phyloP scores from a whole-genome alignment of 2,113 vertebrate genomes.

The Ameiurus melas region DNA sequence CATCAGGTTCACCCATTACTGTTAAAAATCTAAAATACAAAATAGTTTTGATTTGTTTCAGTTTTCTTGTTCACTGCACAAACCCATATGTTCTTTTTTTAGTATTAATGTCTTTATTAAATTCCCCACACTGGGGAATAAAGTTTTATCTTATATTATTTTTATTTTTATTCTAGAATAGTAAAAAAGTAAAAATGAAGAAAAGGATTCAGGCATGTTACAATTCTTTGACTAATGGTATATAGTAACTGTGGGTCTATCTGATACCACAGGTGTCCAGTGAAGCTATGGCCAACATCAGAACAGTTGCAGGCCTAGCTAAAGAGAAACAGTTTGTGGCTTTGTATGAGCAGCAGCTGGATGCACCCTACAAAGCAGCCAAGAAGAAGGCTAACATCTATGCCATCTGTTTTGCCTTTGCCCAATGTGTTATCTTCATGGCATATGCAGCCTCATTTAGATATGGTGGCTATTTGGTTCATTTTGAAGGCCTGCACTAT shows the following conservation, averaged over 20 bases:
- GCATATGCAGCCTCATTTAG: conserved; percentile 74
- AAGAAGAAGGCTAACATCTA: conserved; percentile 72
- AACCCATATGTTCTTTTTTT: neutral
- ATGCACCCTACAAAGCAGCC: conserved; percentile 65
- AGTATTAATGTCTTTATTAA: neutral
- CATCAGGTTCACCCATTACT: neutral
- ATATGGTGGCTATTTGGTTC: conserved; percentile 76
- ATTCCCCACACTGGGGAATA: too few relatives aligned
- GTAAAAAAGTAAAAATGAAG: neutral
- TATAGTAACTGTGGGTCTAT: neutral
- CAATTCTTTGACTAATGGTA: neutral
- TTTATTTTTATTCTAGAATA: neutral
- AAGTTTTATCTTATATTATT: too few relatives aligned
- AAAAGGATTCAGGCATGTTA: too few relatives aligned
- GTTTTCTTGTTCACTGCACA: neutral
- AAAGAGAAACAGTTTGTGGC: conserved; percentile 73
- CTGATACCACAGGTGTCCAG: conserved; percentile 68
- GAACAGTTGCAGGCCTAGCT: conserved; percentile 75
- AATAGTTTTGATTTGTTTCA: neutral
- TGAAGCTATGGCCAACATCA: conserved; percentile 75
- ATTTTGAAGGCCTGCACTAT: conserved; percentile 66
- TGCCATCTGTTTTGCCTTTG: conserved; percentile 72
- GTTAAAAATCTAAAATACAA: neutral
- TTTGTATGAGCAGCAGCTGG: conserved; percentile 67
- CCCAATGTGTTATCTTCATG: conserved; percentile 74